Percentiles rank a stretch among this genome's conserved stretches.
These are phyloP conservation scores for Tenthredo mesomela DNA, from an alignment of 2,888 invertebrate species.

Conservation along the genomic window DNA sequence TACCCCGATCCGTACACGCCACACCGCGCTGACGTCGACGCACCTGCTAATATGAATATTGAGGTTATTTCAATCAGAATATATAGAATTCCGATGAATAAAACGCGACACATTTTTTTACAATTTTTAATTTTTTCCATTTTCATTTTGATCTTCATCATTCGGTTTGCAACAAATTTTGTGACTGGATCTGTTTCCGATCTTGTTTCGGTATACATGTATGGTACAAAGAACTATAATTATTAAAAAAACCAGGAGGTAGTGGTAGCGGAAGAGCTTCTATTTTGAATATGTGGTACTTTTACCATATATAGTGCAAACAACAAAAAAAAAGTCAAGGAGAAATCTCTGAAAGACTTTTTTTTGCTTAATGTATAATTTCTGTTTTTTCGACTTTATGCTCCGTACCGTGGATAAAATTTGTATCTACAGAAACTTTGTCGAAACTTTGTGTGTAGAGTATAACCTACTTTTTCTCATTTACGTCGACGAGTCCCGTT, in stretches of 20 bases:
- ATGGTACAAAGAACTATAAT: not conserved
- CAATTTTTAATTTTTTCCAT: not conserved
- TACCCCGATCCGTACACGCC: not conserved
- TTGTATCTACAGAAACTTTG: too few species aligned
- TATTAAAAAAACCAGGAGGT: not conserved
- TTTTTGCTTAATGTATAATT: too few species aligned
- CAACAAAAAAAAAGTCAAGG: too few species aligned
- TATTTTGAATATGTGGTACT: too few species aligned
- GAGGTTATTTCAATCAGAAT: not conserved
- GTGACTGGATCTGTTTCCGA: not conserved
- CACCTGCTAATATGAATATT: not conserved
- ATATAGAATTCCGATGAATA: not conserved
- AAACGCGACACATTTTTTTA: not conserved
- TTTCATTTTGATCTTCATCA: not conserved
- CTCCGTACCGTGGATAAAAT: too few species aligned
- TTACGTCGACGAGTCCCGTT: too few species aligned
- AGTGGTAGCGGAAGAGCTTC: not conserved
- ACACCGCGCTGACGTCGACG: not conserved
- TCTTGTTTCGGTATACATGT: too few species aligned
- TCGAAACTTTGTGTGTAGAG: too few species aligned
- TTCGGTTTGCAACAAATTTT: not conserved
- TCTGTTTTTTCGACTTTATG: too few species aligned
- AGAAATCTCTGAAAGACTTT: too few species aligned
- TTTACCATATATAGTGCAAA: too few species aligned
- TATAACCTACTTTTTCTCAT: too few species aligned